These are phyloP conservation scores for Zaprionus lineosus DNA, from an alignment of 2,888 invertebrate genomes.

Conservation along the genomic window DNA sequence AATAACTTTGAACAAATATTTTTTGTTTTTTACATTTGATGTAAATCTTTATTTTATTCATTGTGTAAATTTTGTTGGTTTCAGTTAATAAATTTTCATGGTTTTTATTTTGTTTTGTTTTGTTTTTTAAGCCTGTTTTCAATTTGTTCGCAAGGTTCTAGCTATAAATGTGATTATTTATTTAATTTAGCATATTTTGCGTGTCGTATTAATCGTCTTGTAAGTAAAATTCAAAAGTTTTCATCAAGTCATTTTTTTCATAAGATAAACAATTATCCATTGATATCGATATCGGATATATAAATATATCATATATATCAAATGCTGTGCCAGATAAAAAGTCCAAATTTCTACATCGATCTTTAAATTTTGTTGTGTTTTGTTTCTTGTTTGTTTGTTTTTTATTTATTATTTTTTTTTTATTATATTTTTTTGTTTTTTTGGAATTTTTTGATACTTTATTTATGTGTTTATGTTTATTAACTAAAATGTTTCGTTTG, in stretches of 20 bases:
- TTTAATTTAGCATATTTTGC: slow-evolving; percentile 16
- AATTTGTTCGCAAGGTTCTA: slow-evolving; percentile 65
- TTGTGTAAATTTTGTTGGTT: slow-evolving; percentile 70
- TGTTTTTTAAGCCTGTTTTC: slow-evolving; percentile 44
- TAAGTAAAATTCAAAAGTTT: slow-evolving; percentile 43
- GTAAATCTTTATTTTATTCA: slow-evolving; percentile 69
- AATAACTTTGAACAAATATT: too few relatives aligned
- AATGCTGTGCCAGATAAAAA: slow-evolving; percentile 52
- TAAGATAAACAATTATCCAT: slow-evolving; percentile 59
- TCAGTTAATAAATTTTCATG: slow-evolving; percentile 48
- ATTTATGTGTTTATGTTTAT: slow-evolving; percentile 55
- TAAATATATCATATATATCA: slow-evolving; percentile 7
- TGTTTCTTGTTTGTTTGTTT: slow-evolving; percentile 19
- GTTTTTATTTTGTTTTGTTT: slow-evolving; percentile 21
- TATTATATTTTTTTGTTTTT: slow-evolving; percentile 34
- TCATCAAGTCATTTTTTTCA: slow-evolving; percentile 62
- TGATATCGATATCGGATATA: slow-evolving; percentile 42
- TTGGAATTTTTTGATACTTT: slow-evolving; percentile 58
- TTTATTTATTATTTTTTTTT: slow-evolving; percentile 28
- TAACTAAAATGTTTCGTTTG: slow-evolving; percentile 64
- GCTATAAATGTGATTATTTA: slow-evolving; percentile 45
- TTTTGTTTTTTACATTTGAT: slow-evolving; percentile 58
- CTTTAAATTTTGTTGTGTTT: neutral
- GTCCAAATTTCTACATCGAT: slow-evolving; percentile 39
- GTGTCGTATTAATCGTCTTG: slow-evolving; percentile 24